phyloP scores from a whole-genome alignment of 35 echinoderm and acorn worm species.

The Heliocidaris erythrogramma region DNA sequence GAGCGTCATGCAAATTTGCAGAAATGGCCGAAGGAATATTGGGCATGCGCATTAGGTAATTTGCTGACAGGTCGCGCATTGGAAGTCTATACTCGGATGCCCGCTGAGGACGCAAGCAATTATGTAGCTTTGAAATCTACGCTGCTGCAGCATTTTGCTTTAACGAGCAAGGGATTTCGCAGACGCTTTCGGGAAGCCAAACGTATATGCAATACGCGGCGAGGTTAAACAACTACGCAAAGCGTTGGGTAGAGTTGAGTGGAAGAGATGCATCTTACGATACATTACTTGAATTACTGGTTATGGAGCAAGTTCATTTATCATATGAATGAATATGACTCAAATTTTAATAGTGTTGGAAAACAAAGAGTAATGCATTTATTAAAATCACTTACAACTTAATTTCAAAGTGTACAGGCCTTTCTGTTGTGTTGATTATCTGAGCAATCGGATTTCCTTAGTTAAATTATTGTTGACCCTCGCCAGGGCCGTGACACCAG shows the following conservation, averaged over 20 bases:
- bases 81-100: constrained; percentile 61
- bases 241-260: constrained; percentile 50
- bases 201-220: constrained; percentile 18
- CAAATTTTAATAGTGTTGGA: too few relatives aligned
- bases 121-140: constrained; percentile 58
- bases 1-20: constrained; percentile 45
- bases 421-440: too few relatives aligned
- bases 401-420: too few relatives aligned
- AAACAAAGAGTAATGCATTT: too few relatives aligned
- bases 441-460: too few relatives aligned
- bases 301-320: constrained; percentile 48
- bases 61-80: constrained; percentile 70
- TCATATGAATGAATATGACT: too few relatives aligned
- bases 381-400: too few relatives aligned
- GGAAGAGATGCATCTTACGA: constrained; percentile 27
- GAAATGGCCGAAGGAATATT: constrained; percentile 43
- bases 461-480: too few relatives aligned
- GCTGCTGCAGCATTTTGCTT: constrained; percentile 58
- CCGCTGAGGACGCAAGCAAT: constrained; percentile 56
- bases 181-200: constrained; percentile 56
- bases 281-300: constrained; percentile 49
- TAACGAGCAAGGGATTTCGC: constrained; percentile 64
- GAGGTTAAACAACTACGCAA: constrained; percentile 30
- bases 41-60: constrained; percentile 55
- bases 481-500: too few relatives aligned